Evolutionary conservation across 2,888 invertebrate genomes (phyloP).

Genomic region (Thumatha senex): DNA sequence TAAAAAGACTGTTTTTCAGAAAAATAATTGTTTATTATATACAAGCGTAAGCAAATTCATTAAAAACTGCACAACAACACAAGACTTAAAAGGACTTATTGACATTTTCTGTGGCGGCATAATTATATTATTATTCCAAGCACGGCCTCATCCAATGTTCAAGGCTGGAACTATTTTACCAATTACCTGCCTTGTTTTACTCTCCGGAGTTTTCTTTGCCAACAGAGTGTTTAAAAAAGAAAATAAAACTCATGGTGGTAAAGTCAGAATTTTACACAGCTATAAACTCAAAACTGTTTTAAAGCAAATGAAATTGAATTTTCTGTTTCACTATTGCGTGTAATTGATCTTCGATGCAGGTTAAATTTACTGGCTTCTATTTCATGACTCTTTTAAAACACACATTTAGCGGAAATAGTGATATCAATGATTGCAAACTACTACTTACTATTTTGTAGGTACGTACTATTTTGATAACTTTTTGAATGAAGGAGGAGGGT

Average conservation of each 20-base stretch:
- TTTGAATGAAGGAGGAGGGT: no score
- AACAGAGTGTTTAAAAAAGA: slow-evolving; percentile 10
- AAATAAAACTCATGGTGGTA: slow-evolving; percentile 1
- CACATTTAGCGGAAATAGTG: no score
- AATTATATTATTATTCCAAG: slow-evolving; percentile 28
- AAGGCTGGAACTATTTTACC: slow-evolving; percentile 15
- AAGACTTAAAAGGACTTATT: slow-evolving; percentile 9
- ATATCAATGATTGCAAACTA: no score
- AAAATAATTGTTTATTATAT: no score
- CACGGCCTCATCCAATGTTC: slow-evolving; percentile 20
- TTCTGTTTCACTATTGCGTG: neutral
- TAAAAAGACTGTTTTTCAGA: no score
- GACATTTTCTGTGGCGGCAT: slow-evolving; percentile 10
- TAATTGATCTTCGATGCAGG: neutral
- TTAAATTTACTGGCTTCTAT: neutral
- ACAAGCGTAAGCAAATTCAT: neutral
- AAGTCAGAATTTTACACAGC: slow-evolving; percentile 4
- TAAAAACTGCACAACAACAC: neutral
- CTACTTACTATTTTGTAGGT: no score
- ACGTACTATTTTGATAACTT: no score
- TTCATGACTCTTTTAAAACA: neutral
- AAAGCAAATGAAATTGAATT: neutral
- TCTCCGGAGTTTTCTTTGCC: slow-evolving; percentile 10
- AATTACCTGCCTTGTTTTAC: slow-evolving; percentile 25
- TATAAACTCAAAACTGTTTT: slow-evolving; percentile 6